Evolutionary conservation across 2,888 invertebrate genomes (phyloP), one percentile per base, ranked within the genome.

Genomic region (Pseudococcus viburni): DNA sequence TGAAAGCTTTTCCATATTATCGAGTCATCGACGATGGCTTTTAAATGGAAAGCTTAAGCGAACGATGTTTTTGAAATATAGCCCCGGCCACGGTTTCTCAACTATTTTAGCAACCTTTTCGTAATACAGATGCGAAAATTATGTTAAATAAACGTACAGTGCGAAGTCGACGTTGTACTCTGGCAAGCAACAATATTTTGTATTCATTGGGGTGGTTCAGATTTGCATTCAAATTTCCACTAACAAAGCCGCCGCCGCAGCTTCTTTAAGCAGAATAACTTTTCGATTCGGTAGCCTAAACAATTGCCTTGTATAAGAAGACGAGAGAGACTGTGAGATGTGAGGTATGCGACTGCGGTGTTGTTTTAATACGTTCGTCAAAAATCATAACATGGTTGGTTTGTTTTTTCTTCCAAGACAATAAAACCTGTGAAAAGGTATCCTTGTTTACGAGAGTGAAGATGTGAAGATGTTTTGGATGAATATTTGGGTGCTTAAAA

Each of bases 91-190:
- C 64, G 64, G 55, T 85, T 85, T 85, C 85, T 55, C 59, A 64
- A 59, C 85, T 59, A 85, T 85, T 85, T 85, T 59, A 59, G 59
- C 85, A 85, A 64, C 85, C 85, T 59, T 64, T 73, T 48, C 48
- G 86, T 86, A 86, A 86, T 86, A 86, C 86, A 86, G 86, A 86
- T 86, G 86, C 73, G 86, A 86, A 86, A 86, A 86, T 86, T 86
- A 86, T 86, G 86, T 77, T 86, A 86, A 86, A 73, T 48, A 73
- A 77, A 73, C 80, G 46, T 64, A 73, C 85, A 39, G 85, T 64
- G 64, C 19, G 85, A 85, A 85, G 64, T 64, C 33, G 33, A 19
- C 15, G 39, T 85, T 33, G 33, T 59, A 19, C 39, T 39, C 22
- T 19, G 39, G 84, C 5, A 39, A 83, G 85, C 59, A 59, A 85